Percentiles rank a stretch among this genome's conserved stretches.
Conservation (phyloP, 2,888 invertebrate genomes). For the Folsomia candida region DNA sequence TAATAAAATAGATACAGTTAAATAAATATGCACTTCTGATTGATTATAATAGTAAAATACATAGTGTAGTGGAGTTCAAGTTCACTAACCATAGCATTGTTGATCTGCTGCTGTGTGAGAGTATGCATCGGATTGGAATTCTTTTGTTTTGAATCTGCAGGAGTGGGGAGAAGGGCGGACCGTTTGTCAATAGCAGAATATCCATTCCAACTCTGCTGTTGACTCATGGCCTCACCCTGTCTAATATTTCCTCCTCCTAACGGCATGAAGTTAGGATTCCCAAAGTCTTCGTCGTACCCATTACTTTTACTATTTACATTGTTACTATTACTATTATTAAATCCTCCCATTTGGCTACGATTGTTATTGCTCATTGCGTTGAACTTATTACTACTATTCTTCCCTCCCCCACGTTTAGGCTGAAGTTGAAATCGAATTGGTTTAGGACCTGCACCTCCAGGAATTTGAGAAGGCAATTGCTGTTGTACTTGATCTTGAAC, state of each 20-base stretch:
- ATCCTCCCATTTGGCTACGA: slow-evolving; percentile 11
- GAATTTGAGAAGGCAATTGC: slow-evolving; percentile 2
- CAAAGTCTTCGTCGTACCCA: not conserved
- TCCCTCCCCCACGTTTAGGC: slow-evolving; percentile 25
- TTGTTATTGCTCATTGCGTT: slow-evolving; percentile 14
- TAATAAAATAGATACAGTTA: too few relatives aligned
- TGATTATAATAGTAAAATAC: too few relatives aligned
- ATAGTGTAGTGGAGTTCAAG: too few relatives aligned
- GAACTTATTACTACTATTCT: slow-evolving; percentile 7
- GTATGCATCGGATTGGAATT: slow-evolving; percentile 19
- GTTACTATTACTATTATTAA: slow-evolving; percentile 8
- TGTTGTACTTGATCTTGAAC: slow-evolving; percentile 25
- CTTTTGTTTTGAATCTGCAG: slow-evolving; percentile 22
- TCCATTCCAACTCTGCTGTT: slow-evolving; percentile 6
- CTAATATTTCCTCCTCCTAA: not conserved
- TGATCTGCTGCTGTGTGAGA: slow-evolving; percentile 16
- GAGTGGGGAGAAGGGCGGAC: slow-evolving; percentile 1
- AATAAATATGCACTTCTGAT: too few relatives aligned
- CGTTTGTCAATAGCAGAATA: slow-evolving; percentile 11
- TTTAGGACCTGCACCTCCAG: slow-evolving; percentile 33
- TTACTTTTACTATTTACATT: not conserved
- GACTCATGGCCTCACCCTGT: not conserved
- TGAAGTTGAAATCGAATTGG: slow-evolving; percentile 46
- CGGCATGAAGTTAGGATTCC: not conserved
- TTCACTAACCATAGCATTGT: slow-evolving; percentile 10